A percentile compares a stretch with the other conserved stretches of the same genome.
phyloP scores from a whole-genome alignment of 92 coral and sea anemone genomes.

The Desmophyllum pertusum region DNA sequence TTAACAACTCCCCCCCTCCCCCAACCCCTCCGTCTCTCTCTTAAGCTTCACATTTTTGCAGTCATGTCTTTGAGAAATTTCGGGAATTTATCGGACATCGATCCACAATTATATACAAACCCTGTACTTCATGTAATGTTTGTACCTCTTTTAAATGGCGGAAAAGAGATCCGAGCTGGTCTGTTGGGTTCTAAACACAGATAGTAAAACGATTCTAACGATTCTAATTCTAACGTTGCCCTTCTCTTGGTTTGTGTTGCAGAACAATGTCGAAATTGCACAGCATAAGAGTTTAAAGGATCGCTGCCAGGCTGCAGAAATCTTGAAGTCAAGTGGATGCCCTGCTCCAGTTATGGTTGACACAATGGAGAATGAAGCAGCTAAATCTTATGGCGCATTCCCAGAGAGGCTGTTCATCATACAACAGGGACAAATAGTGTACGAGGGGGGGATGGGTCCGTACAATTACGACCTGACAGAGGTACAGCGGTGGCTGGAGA shows the following conservation, averaged over 20 bases:
- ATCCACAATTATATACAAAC: too few species aligned
- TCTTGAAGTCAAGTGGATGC: slow-evolving; percentile 47
- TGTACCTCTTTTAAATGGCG: background rate
- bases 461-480: slow-evolving; percentile 61
- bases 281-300: slow-evolving; percentile 84
- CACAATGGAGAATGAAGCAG: slow-evolving; percentile 66
- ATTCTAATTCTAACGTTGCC: background rate
- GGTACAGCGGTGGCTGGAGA: slow-evolving; percentile 69
- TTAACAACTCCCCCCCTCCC: too few species aligned
- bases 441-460: slow-evolving; percentile 82
- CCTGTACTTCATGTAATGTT: background rate
- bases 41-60: too few species aligned
- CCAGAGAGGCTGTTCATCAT: slow-evolving; percentile 78
- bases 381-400: slow-evolving; percentile 65
- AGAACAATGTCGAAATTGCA: slow-evolving; percentile 69
- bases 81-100: too few species aligned
- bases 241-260: background rate
- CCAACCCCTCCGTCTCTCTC: too few species aligned
- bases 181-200: background rate
- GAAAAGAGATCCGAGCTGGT: background rate
- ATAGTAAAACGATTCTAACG: background rate
- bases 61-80: too few species aligned
- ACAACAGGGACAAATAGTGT: slow-evolving; percentile 61
- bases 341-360: slow-evolving; percentile 66
- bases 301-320: slow-evolving; percentile 79